A percentile compares a stretch with the other conserved stretches of the same genome.
phyloP scores from a whole-genome alignment of 2,113 vertebrate genomes.

The Nothoprocta perdicaria region DNA sequence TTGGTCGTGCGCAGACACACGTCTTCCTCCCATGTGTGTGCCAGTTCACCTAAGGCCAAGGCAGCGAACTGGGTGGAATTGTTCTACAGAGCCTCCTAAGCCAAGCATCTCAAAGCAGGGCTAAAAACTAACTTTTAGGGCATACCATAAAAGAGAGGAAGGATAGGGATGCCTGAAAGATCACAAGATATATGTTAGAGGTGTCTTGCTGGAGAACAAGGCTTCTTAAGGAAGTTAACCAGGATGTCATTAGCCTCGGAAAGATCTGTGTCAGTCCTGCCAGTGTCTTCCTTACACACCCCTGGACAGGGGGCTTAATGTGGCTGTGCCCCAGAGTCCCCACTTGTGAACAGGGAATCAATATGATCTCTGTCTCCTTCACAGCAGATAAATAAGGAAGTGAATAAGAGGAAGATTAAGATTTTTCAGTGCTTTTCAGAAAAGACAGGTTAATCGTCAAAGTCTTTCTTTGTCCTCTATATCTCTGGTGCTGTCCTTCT shows the following conservation, averaged over 20 bases:
- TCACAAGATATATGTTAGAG: background rate
- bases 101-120: background rate
- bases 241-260: background rate
- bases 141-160: background rate
- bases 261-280: background rate
- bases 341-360: background rate
- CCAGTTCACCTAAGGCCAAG: background rate
- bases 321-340: background rate
- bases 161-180: background rate
- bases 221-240: background rate
- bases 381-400: background rate
- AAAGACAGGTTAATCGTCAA: background rate
- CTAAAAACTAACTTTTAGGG: background rate
- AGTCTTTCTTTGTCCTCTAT: background rate
- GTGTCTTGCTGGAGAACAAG: background rate
- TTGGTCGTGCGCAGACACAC: background rate
- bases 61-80: background rate
- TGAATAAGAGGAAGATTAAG: background rate
- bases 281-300: background rate
- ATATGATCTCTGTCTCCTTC: background rate
- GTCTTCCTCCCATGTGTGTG: background rate
- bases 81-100: background rate
- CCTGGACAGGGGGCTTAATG: background rate
- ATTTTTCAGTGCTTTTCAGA: background rate
- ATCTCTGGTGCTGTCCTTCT: background rate